A percentile compares a stretch with the other conserved stretches of the same genome.
Conservation (phyloP, 1,140 invertebrate genomes). For the Formica exsecta region DNA sequence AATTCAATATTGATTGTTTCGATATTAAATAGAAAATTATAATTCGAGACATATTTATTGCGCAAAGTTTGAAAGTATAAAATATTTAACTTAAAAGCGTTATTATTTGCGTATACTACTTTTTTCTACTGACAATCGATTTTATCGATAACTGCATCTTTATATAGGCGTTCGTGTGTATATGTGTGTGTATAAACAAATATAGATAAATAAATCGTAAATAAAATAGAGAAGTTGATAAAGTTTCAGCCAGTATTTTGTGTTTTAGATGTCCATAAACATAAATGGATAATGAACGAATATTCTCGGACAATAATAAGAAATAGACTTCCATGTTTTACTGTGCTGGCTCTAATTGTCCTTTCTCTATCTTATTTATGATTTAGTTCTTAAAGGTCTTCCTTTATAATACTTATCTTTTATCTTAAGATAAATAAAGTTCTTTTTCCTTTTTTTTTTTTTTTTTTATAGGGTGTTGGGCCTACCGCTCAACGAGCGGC, state of each 20-base stretch:
- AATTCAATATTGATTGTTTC: neutral
- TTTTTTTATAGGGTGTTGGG: slow-evolving; percentile 91
- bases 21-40: neutral
- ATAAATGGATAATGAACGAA: no score
- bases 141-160: neutral
- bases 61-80: neutral
- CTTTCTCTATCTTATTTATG: no score
- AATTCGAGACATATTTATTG: neutral
- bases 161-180: neutral
- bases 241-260: no score
- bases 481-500: slow-evolving; percentile 97
- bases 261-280: no score
- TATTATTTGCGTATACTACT: neutral
- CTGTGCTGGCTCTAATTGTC: no score
- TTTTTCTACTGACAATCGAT: neutral
- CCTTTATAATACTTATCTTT: neutral
- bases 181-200: neutral
- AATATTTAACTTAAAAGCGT: slow-evolving; percentile 1
- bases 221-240: no score
- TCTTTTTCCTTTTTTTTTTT: slow-evolving; percentile 15
- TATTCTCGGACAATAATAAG: no score
- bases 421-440: slow-evolving; percentile 17
- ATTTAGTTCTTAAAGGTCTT: no score
- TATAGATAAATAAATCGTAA: no score
- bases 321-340: no score